Evolutionary conservation across 2,888 invertebrate genomes (phyloP).

Genomic region (Neelides folsomi): DNA sequence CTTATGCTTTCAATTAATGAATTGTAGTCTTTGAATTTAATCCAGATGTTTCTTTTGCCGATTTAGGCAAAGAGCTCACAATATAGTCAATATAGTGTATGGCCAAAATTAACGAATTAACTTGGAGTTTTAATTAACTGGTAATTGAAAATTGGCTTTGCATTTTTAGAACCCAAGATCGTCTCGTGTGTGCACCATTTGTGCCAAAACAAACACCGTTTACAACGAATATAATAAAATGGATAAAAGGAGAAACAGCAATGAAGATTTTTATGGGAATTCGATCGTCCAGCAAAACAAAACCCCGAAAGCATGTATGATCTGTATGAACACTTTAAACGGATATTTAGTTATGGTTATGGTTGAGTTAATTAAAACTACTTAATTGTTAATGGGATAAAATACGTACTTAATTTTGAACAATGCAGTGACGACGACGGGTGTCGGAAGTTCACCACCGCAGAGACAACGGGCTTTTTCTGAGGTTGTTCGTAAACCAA

Average conservation of each 20-base stretch:
- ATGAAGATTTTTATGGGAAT: constrained; percentile 31
- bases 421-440: constrained; percentile 39
- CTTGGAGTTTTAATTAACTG: neutral
- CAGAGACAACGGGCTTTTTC: constrained; percentile 36
- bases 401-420: too few species aligned
- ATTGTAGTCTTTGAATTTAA: neutral
- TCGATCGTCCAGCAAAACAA: constrained; percentile 21
- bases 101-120: too few species aligned
- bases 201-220: constrained; percentile 25
- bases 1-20: too few species aligned
- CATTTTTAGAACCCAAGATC: constrained; percentile 2
- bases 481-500: constrained; percentile 19
- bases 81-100: too few species aligned
- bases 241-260: constrained; percentile 19
- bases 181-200: constrained; percentile 21
- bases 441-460: constrained; percentile 52
- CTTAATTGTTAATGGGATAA: too few species aligned
- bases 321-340: neutral
- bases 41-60: neutral
- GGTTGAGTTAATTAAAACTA: too few species aligned
- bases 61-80: too few species aligned
- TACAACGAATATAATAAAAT: too few species aligned
- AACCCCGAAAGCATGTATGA: constrained; percentile 25
- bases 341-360: too few species aligned
- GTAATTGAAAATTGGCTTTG: constrained; percentile 1